Evolutionary conservation across 2,797 vertebrate species (phyloP), one percentile per base, ranked within the genome.

Genomic region (Rhinatrema bivittatum): DNA sequence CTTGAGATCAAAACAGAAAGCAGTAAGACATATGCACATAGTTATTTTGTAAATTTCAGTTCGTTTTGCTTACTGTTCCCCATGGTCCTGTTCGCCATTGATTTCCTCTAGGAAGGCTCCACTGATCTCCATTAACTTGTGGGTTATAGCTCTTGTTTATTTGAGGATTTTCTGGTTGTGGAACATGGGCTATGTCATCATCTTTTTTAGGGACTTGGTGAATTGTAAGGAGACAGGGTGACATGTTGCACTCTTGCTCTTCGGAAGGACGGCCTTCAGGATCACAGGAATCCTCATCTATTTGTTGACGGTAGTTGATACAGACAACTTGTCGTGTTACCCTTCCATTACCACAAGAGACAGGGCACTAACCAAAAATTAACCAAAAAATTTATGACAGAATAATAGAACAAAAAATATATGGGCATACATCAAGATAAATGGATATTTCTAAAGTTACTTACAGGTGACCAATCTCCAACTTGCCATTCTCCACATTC

Each of bases 11-110:
- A n/a, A n/a, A n/a, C n/a, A n/a, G n/a, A n/a, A n/a, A n/a, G n/a
- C n/a, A n/a, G n/a, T n/a, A n/a, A n/a, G n/a, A n/a, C n/a, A n/a
- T n/a, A n/a, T n/a, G n/a, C n/a, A n/a, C n/a, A n/a, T n/a, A n/a
- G n/a, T n/a, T n/a, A n/a, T n/a, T n/a, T n/a, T n/a, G n/a, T n/a
- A n/a, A n/a, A n/a, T n/a, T n/a, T n/a, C n/a, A n/a, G n/a, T n/a
- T n/a, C n/a, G n/a, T n/a, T 30, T 6, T 9, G 74, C 94, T 81
- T 94, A 98, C 95, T 68, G 91, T 86, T 77, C 95, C 94, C 95
- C 95, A 98, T 2, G 94, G 95, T 57, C 95, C 95, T 2, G 91
- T 97, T 74, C 95, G 88, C 95, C 95, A 98, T 2, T 96, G 94
- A 78, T 88, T 87, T 59, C 82, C 74, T 59, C 65, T 74, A 2